A percentile compares a stretch with the other conserved stretches of the same genome.
Evolutionary conservation across 2,888 invertebrate species (phyloP).

Genomic region (Helleia helle): DNA sequence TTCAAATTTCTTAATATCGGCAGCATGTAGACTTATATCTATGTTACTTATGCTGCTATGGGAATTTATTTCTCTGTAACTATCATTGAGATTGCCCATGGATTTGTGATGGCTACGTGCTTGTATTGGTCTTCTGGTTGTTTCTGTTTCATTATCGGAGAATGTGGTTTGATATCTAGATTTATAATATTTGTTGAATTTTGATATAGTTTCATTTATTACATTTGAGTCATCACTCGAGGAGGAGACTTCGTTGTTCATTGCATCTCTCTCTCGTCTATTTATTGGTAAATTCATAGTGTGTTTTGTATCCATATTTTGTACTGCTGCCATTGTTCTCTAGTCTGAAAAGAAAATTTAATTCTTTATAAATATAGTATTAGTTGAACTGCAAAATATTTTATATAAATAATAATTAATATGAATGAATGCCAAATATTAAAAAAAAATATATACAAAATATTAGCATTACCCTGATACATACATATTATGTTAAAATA

Average conservation of each 20-base stretch:
- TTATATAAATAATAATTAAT: no score
- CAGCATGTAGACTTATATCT: conserved; percentile 43
- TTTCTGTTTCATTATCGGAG: conserved; percentile 48
- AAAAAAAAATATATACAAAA: no score
- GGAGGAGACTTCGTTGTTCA: conserved; percentile 57
- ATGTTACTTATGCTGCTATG: conserved; percentile 55
- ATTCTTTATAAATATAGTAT: no score
- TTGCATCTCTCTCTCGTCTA: conserved; percentile 27
- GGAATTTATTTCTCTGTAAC: conserved; percentile 25
- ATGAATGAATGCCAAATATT: no score
- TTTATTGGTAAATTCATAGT: conserved; percentile 21
- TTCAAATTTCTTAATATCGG: conserved; percentile 51
- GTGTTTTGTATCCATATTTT: conserved; percentile 30
- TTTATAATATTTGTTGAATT: conserved; percentile 43
- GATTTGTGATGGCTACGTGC: conserved; percentile 46
- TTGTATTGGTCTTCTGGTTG: conserved; percentile 23
- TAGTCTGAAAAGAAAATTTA: conserved; percentile 9
- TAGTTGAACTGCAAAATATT: no score
- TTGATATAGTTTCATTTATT: conserved; percentile 22
- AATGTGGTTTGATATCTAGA: conserved; percentile 36
- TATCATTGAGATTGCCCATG: conserved; percentile 49
- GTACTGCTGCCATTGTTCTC: conserved; percentile 42
- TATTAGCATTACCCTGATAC: no score
- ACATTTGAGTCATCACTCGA: conserved; percentile 39
- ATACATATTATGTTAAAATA: no score